Conservation (phyloP, 2,888 invertebrate species). For the Leucozona laternaria region DNA sequence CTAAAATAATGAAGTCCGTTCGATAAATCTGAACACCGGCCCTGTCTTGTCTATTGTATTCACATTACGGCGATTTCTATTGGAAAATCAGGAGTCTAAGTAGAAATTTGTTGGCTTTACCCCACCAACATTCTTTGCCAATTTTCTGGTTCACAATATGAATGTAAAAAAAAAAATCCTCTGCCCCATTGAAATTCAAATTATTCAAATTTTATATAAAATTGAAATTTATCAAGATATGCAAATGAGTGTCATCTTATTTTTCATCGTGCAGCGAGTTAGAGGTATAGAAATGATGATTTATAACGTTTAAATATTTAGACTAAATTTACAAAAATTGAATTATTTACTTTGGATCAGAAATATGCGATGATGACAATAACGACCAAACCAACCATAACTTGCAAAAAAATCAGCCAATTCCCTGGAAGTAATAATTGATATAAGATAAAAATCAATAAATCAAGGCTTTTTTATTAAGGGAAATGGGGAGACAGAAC, state of each 20-base stretch:
- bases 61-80: background rate
- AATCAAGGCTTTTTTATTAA: background rate
- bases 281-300: conserved; percentile 29
- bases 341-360: conserved; percentile 15
- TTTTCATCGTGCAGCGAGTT: background rate
- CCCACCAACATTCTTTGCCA: background rate
- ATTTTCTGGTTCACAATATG: background rate
- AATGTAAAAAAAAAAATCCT: background rate
- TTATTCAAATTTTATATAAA: conserved; percentile 57
- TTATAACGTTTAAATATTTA: conserved; percentile 40
- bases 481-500: background rate
- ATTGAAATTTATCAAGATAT: conserved; percentile 70
- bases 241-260: conserved; percentile 43
- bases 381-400: conserved; percentile 24
- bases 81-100: background rate
- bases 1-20: too few species aligned
- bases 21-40: background rate
- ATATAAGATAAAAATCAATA: conserved; percentile 10
- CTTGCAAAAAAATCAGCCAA: conserved; percentile 6
- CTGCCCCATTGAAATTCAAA: conserved; percentile 31
- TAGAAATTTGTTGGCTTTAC: background rate
- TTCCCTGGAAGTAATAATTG: background rate
- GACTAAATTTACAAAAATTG: conserved; percentile 15
- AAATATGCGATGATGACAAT: conserved; percentile 4
- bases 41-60: background rate